Conservation (phyloP, 2,888 invertebrate genomes). For the Pseudococcus longispinus region DNA sequence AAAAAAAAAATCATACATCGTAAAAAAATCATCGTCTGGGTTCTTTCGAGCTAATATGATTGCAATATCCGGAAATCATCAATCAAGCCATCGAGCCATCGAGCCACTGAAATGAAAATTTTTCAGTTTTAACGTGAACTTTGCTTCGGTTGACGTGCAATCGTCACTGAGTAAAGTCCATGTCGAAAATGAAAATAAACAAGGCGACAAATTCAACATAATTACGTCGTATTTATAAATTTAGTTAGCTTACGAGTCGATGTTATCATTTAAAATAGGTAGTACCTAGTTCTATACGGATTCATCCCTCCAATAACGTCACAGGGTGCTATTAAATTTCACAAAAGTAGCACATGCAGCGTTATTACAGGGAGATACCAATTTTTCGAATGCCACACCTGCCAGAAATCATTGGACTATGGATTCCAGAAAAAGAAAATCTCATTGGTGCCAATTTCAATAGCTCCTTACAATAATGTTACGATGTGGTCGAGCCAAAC, state of each 20-base stretch:
- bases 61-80: background rate
- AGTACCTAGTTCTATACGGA: background rate
- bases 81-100: background rate
- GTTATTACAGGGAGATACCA: constrained; percentile 26
- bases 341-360: constrained; percentile 10
- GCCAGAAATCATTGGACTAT: background rate
- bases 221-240: too few species aligned
- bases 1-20: background rate
- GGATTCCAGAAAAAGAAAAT: background rate
- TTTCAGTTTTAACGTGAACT: constrained; percentile 9
- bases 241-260: background rate
- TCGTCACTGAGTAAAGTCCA: constrained; percentile 1
- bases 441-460: background rate
- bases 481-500: background rate
- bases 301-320: constrained; percentile 32
- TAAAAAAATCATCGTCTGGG: background rate
- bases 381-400: background rate
- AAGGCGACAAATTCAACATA: background rate
- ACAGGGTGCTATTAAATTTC: background rate
- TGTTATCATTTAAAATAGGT: background rate
- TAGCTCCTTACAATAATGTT: constrained; percentile 14
- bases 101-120: background rate
- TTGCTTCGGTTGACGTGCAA: background rate
- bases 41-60: background rate
- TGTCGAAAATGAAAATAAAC: background rate